Evolutionary conservation across 2,113 vertebrate species (phyloP).

Genomic region (Romanogobio albipinnatus): DNA sequence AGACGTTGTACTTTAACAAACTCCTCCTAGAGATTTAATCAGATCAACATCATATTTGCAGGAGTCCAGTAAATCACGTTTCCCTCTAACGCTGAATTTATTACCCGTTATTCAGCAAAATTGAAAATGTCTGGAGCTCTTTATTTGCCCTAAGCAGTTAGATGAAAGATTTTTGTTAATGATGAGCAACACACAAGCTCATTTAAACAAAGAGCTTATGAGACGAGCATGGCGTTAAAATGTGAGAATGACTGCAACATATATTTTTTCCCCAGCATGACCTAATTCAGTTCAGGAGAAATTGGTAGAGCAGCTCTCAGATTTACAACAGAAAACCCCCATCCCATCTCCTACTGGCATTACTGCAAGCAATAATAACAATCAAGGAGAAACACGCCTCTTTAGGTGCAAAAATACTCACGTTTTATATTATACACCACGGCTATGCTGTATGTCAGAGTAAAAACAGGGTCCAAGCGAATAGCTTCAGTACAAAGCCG

Average conservation of each 20-base stretch:
- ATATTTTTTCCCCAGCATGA: neutral
- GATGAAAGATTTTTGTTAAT: neutral
- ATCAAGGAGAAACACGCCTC: conserved; percentile 15
- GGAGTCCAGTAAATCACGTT: too few species aligned
- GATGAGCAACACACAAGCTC: neutral
- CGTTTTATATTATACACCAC: neutral
- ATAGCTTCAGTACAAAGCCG: neutral
- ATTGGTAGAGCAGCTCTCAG: neutral
- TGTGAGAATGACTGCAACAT: neutral
- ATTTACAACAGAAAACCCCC: neutral
- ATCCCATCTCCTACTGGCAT: neutral
- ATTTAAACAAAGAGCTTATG: neutral
- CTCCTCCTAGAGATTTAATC: too few species aligned
- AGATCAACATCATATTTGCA: too few species aligned
- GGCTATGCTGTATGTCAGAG: neutral
- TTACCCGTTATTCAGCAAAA: neutral
- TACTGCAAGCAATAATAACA: conserved; percentile 1
- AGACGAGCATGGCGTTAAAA: neutral
- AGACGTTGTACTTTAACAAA: too few species aligned
- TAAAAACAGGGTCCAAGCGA: conserved; percentile 4
- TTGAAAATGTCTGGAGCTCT: neutral
- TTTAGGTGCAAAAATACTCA: neutral
- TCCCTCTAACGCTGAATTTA: neutral
- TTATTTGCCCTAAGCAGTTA: neutral
- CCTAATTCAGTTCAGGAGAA: neutral